Evolutionary conservation across 2,113 vertebrate genomes (phyloP), one percentile per base, ranked within the genome.

Genomic region (Sinocyclocheilus grahami): DNA sequence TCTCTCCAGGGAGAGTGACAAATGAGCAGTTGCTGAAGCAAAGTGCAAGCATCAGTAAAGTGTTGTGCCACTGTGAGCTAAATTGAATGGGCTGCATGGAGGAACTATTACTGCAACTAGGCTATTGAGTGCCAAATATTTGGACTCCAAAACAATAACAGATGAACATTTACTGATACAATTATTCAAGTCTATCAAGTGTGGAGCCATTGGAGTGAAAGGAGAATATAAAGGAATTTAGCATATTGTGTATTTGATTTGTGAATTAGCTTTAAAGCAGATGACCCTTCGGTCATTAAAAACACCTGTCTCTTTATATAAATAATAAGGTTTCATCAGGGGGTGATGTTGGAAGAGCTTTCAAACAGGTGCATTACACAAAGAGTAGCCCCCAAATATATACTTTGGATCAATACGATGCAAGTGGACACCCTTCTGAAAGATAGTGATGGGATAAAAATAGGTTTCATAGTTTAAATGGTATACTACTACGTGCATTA

Each of bases 51-150:
- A 76, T 46, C 62, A 63, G 42, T 24, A 71, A 39, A 89, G 82
- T 87, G 88, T 84, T 69, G 80, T 89, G 87, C 85, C 85, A 90
- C 83, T 87, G 76, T 42, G 62, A 84, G 77, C 33, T 87, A 76
- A 89, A 89, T 86, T 84, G 85, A 90, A 85, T 87, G 75, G 58
- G 79, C 76, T 65, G 85, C 82, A 69, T 5, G 6, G 48, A 78
- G 65, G 37, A 67, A 58, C 39, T 87, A 85, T 67, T 76, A 76
- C 75, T 84, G 84, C 88, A 87, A 85, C 65, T 27, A 89, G 87
- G 85, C 90, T 90, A 80, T 90, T 94, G 93, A 94, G 89, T 92
- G 58, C 93, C 27, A 82, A 71, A 82, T 82, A 3, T 53, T 33
- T 60, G 4, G 78, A 14, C n/a, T 48, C 14, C 42, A 20, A 81